Evolutionary conservation across 1,140 invertebrate genomes (phyloP), one percentile per base, ranked within the genome.

Genomic region (Nymphalis io): DNA sequence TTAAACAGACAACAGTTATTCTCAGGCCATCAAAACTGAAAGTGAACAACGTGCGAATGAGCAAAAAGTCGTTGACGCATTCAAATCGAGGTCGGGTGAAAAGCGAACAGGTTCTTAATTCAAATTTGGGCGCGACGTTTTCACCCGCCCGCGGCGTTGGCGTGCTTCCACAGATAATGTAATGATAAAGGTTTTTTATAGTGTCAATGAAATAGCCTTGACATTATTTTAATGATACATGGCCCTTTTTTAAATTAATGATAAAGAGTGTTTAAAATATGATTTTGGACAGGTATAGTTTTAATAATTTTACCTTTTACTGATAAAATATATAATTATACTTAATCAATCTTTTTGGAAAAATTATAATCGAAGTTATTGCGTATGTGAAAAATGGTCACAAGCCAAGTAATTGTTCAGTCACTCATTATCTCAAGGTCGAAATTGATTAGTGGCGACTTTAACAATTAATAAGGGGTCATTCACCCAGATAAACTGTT

Each of bases 51-150:
- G 72, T 60, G 67, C 66, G 57, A 70, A 70, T 51, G 60, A 63
- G 55, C 67, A 64, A 77, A 71, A 72, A 65, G 65, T 27, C 60
- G 72, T 69, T 66, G 60, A 71, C 57, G 66, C 60, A 63, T 63
- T 60, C 48, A 59, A 72, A 81, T 81, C 76, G 82, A 77, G 80
- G 80, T 73, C 81, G 73, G 72, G 72, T 73, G 78, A 74, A 80
- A 82, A 76, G 60, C 71, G 66, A 81, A 78, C 82, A 82, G 76
- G 82, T 84, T 84, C 77, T 75, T 62, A 68, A 78, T 78, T 78
- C 63, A 70, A 79, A 76, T 80, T 81, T 75, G 72, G 74, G 69
- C 74, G 70, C 76, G 62, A 53, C 46, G 75, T 76, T 82, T 81
- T 82, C 76, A 75, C 70, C 71, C 64, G 61, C 68, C 70, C 53